phyloP scores from a whole-genome alignment of 2,888 invertebrate species.

The Drosophila planitibia region DNA sequence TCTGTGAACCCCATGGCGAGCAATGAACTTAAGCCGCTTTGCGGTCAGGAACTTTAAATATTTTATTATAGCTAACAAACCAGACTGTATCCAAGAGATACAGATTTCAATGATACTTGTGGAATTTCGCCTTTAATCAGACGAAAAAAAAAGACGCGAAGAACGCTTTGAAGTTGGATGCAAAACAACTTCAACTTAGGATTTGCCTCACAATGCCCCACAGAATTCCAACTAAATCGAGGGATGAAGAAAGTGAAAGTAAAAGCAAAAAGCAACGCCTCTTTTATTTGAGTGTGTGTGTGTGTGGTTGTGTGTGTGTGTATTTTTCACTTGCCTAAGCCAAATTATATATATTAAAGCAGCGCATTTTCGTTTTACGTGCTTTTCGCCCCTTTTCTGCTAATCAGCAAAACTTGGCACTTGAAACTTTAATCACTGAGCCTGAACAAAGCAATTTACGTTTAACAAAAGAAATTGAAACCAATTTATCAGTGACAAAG shows the following conservation, averaged over 20 bases:
- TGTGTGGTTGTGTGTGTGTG: neutral
- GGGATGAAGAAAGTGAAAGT: neutral
- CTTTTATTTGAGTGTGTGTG: neutral
- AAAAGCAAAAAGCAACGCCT: constrained; percentile 5
- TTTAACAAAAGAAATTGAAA: constrained; percentile 14
- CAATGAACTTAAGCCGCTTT: constrained; percentile 24
- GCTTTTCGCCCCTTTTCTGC: neutral
- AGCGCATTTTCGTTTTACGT: constrained; percentile 2
- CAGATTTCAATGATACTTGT: constrained; percentile 4
- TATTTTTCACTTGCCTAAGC: constrained; percentile 6
- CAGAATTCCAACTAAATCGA: neutral
- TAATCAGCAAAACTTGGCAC: constrained; percentile 27
- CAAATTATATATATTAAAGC: constrained; percentile 43
- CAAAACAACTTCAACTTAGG: constrained; percentile 21
- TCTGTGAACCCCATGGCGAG: constrained; percentile 28
- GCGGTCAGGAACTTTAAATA: constrained; percentile 23
- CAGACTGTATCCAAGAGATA: neutral
- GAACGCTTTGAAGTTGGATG: constrained; percentile 44
- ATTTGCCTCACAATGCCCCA: constrained; percentile 2
- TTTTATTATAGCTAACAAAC: constrained; percentile 15
- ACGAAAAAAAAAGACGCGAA: neutral
- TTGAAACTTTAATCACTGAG: constrained; percentile 48
- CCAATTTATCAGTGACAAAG: constrained; percentile 22
- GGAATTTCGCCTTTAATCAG: constrained; percentile 39
- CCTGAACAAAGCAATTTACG: constrained; percentile 11